Conservation (phyloP, 2,113 vertebrate genomes). For the Eleginops maclovinus region DNA sequence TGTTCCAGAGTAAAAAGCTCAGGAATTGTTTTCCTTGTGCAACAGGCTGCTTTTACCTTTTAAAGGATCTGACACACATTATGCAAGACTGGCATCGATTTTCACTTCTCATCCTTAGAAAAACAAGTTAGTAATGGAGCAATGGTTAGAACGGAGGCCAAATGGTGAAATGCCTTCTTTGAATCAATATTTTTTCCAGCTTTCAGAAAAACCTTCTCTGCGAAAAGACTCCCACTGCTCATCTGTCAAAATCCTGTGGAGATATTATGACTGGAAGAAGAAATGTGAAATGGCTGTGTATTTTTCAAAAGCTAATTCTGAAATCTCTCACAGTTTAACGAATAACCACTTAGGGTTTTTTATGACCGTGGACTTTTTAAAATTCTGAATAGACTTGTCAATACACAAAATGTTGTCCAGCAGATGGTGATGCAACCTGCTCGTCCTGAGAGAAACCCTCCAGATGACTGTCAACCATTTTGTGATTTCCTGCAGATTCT, state of each 20-base stretch:
- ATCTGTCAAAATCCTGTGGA: too few relatives aligned
- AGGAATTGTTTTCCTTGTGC: constrained; percentile 7
- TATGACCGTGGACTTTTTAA: too few relatives aligned
- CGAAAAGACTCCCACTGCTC: background rate
- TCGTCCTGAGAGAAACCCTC: constrained; percentile 3
- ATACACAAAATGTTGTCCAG: constrained; percentile 1
- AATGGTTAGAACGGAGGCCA: too few relatives aligned
- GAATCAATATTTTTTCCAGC: background rate
- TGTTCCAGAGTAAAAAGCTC: background rate
- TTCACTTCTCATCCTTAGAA: background rate
- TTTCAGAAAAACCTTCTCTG: background rate
- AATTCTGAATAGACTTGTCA: background rate
- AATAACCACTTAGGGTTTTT: background rate
- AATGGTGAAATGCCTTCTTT: background rate
- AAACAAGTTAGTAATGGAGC: background rate
- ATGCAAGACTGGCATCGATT: background rate
- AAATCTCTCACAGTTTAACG: background rate
- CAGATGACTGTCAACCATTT: constrained; percentile 27
- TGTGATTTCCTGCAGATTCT: background rate
- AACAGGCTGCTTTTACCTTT: background rate
- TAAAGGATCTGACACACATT: background rate
- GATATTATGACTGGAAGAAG: too few relatives aligned
- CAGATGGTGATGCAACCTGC: constrained; percentile 47
- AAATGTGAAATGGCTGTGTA: too few relatives aligned
- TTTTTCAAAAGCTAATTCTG: background rate